Evolutionary conservation across 2,888 invertebrate genomes (phyloP).

Genomic region (Plusia festucae): DNA sequence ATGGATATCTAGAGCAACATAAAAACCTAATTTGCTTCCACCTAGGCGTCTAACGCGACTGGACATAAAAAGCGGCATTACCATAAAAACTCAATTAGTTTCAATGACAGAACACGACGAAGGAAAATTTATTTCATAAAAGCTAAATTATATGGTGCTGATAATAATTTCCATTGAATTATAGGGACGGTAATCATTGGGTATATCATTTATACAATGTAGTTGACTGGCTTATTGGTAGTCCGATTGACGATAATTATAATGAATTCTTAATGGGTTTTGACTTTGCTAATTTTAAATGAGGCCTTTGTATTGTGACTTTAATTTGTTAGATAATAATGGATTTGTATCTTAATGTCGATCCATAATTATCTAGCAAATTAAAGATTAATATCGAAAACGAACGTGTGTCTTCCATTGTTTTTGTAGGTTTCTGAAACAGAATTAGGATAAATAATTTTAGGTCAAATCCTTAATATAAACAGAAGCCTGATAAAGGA

Average conservation of each 20-base stretch:
- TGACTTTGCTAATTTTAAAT: slow-evolving; percentile 20
- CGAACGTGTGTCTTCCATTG: neutral
- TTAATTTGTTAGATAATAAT: slow-evolving; percentile 11
- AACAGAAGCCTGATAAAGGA: slow-evolving; percentile 13
- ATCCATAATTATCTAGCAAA: neutral
- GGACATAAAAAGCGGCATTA: slow-evolving; percentile 37
- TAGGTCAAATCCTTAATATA: neutral
- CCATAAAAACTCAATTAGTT: slow-evolving; percentile 55
- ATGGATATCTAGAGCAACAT: slow-evolving; percentile 10
- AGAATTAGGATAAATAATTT: neutral
- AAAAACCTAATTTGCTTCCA: slow-evolving; percentile 23
- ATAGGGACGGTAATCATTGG: slow-evolving; percentile 52
- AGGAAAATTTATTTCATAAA: slow-evolving; percentile 53
- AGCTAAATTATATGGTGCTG: slow-evolving; percentile 47
- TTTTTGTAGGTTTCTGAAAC: neutral
- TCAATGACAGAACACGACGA: slow-evolving; percentile 47
- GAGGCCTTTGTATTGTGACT: slow-evolving; percentile 5
- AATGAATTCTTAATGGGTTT: slow-evolving; percentile 39
- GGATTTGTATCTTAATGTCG: neutral
- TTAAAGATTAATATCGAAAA: neutral
- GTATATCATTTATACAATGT: slow-evolving; percentile 43
- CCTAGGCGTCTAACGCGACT: slow-evolving; percentile 16
- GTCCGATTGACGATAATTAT: slow-evolving; percentile 33
- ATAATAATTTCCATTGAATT: slow-evolving; percentile 53
- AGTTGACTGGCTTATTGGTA: slow-evolving; percentile 23